Evolutionary conservation across 2,888 invertebrate species (phyloP), one percentile per base, ranked within the genome.

Genomic region (Yponomeuta sedellus): DNA sequence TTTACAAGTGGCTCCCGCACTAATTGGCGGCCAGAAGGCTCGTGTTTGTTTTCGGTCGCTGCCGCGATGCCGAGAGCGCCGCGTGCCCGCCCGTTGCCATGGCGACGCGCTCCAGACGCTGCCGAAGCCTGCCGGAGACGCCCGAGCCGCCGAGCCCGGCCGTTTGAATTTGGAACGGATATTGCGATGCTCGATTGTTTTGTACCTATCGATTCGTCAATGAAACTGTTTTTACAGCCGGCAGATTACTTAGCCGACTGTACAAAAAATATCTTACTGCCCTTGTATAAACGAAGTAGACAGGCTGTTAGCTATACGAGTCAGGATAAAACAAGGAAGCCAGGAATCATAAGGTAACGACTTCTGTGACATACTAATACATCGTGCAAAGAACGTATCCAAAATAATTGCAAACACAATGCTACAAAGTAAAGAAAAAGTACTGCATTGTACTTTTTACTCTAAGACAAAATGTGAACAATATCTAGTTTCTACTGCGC

Each of bases 31-130:
- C 74, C 75, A 73, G 73, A 73, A 72, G 77, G 75, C 76, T 76
- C 76, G 76, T 88, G 88, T 89, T 89, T 89, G 86, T 89, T 88
- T 88, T 87, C 81, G 78, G 86, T 78, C 70, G 77, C 79, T 78
- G 80, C 79, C 78, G 81, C 78, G 79, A 77, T 77, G 77, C 76
- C 75, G 74, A 75, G 77, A 77, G 71, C 68, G 71, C 68, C 71
- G 83, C 83, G 82, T 84, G 82, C 81, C 78, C 77, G 75, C 77
- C 74, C 75, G 88, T 89, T 71, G 77, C 78, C 81, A 86, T 84
- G 79, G 77, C 83, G 79, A 90, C 88, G 82, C 82, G 71, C 86
- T 86, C 88, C 83, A 83, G 85, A 86, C 86, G 84, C 86, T 72
- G 71, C 71, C 84, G 83, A 76, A 74, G 66, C 69, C 69, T 44